These are phyloP conservation scores for Hydrolagus affinis DNA, from an alignment of 2,113 vertebrate species.

Conservation along the genomic window DNA sequence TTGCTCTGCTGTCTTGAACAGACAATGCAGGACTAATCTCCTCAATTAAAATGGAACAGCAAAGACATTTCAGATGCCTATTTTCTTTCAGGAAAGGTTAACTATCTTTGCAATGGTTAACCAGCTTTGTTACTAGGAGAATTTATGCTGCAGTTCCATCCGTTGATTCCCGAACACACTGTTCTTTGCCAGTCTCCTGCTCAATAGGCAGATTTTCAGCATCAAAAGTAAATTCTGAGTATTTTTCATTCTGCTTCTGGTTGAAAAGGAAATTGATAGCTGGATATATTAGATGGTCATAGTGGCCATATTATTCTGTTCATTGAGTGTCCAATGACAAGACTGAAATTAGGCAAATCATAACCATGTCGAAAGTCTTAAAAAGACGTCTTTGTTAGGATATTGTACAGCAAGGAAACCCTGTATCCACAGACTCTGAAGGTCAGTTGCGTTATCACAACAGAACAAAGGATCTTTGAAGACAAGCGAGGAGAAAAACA, in stretches of 20 bases:
- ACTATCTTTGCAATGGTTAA: neutral
- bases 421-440: conserved; percentile 38
- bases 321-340: neutral
- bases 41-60: neutral
- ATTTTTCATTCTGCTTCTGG: neutral
- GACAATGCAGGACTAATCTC: neutral
- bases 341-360: conserved; percentile 29
- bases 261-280: conserved; percentile 4
- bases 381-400: conserved; percentile 41
- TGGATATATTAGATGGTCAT: neutral
- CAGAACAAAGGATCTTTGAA: conserved; percentile 53
- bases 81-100: neutral
- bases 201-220: neutral
- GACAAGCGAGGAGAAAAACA: conserved; percentile 32
- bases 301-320: conserved; percentile 15
- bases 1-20: neutral
- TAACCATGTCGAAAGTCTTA: conserved; percentile 36
- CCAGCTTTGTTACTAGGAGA: neutral
- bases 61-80: neutral
- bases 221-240: conserved; percentile 15
- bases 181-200: neutral
- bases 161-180: neutral
- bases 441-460: conserved; percentile 43
- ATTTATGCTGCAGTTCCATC: neutral
- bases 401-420: conserved; percentile 35